Percentiles rank a stretch among this genome's conserved stretches.
These are phyloP conservation scores for Torymus texanus DNA, from an alignment of 2,888 invertebrate species.

Conservation along the genomic window DNA sequence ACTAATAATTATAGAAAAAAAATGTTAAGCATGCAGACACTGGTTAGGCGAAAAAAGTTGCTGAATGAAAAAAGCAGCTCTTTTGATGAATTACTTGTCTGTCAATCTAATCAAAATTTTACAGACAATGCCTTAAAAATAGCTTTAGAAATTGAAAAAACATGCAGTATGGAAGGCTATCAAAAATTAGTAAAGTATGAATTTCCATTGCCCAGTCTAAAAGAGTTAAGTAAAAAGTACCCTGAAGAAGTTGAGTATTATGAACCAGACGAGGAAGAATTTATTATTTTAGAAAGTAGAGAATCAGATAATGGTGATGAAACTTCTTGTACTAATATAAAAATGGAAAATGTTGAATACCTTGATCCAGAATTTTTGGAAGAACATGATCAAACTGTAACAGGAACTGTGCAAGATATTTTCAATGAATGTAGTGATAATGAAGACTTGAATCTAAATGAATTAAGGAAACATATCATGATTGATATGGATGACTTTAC, in stretches of 20 bases:
- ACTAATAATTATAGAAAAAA: constrained; percentile 68
- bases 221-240: constrained; percentile 57
- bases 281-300: constrained; percentile 4
- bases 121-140: constrained; percentile 62
- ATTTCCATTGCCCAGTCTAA: constrained; percentile 66
- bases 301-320: constrained; percentile 17
- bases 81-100: constrained; percentile 63
- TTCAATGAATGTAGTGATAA: constrained; percentile 69
- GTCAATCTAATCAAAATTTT: constrained; percentile 61
- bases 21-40: constrained; percentile 68
- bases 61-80: constrained; percentile 63
- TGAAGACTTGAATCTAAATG: constrained; percentile 62
- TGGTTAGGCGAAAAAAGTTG: constrained; percentile 64
- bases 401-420: constrained; percentile 72
- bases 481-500: constrained; percentile 60
- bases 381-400: constrained; percentile 59
- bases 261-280: constrained; percentile 29
- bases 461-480: constrained; percentile 64
- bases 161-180: constrained; percentile 65
- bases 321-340: constrained; percentile 1
- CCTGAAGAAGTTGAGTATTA: constrained; percentile 36
- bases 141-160: constrained; percentile 63
- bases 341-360: constrained; percentile 52
- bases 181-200: constrained; percentile 64
- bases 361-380: constrained; percentile 44